Evolutionary conservation across 2,888 invertebrate genomes (phyloP), one percentile per base, ranked within the genome.

Genomic region (Rhagonycha lutea): DNA sequence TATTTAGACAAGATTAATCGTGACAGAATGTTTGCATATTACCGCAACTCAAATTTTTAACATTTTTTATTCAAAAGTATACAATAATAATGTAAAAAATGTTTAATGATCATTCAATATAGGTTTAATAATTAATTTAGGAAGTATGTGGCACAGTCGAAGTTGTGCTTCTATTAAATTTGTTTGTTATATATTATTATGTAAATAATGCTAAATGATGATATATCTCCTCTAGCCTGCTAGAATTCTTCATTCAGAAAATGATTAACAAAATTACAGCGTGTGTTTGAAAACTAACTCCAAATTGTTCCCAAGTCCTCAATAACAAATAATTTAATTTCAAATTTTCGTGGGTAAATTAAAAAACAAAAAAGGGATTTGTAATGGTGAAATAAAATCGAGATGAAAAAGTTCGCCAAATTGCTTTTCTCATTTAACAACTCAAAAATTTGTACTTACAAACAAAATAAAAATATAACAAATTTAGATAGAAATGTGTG

Each of bases 401-500:
- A 47, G 7, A 28, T 28, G 8, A 28, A 47, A 47, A n/a, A 47
- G n/a, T 47, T 47, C 2, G 4, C n/a, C 47, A 47, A 47, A 47
- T 47, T 47, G n/a, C 47, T 47, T 47, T 47, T 47, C 47, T 47
- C 47, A 65, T 70, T 26, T 29, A 70, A 61, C 26, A 62, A 47
- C 47, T 47, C n/a, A 47, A 47, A 47, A 47, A 47, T 47, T n/a
- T 47, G 47, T 47, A 47, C 47, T 47, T 47, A 47, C 47, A 47
- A 47, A 47, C 47, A 47, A 47, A 65, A 69, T 70, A 73, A 77
- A 74, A 77, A 75, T 75, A 74, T 67, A 68, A 47, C 26, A 68
- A 62, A 74, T 74, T 74, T 60, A 68, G 70, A 74, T 14, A 47
- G 74, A 73, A 78, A 78, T 70, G 62, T 68, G 80, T 80, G 77